Conservation (phyloP, 2,797 vertebrate species). For the Lagorchestes hirsutus region DNA sequence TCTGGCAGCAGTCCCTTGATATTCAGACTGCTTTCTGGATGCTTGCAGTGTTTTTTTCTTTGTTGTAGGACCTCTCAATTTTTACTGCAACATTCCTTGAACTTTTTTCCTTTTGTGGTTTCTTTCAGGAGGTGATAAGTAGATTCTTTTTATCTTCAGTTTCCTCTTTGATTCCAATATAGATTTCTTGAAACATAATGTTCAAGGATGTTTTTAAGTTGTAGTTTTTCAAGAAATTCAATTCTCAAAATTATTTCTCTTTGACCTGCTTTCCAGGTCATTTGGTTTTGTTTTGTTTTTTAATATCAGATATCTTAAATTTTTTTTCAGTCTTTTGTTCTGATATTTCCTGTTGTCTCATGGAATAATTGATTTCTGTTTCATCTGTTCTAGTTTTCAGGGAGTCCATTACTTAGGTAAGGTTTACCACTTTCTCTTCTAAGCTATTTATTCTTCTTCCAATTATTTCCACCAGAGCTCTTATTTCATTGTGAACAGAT, state of each 20-base stretch:
- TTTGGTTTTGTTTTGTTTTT: neutral
- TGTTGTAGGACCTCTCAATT: neutral
- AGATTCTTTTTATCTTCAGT: neutral
- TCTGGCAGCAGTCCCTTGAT: neutral
- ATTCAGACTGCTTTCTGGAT: neutral
- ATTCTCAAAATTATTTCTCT: neutral
- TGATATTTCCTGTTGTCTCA: neutral
- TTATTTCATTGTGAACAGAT: conserved; percentile 11
- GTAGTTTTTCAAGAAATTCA: neutral
- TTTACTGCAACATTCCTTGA: neutral
- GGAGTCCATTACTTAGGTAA: conserved; percentile 11
- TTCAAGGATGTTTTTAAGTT: neutral
- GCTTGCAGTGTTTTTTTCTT: neutral
- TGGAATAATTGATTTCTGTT: conserved; percentile 15
- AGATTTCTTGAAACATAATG: neutral
- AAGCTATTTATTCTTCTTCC: conserved; percentile 7
- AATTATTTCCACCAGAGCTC: neutral
- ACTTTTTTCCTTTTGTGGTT: neutral
- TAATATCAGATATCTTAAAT: neutral
- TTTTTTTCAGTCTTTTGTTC: neutral
- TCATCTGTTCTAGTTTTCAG: conserved; percentile 6
- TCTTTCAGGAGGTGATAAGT: neutral
- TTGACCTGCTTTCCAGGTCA: neutral
- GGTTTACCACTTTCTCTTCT: conserved; percentile 5
- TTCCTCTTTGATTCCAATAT: neutral